These are phyloP conservation scores for Apodemia hepburni DNA, from an alignment of 2,888 invertebrate species.

Conservation along the genomic window DNA sequence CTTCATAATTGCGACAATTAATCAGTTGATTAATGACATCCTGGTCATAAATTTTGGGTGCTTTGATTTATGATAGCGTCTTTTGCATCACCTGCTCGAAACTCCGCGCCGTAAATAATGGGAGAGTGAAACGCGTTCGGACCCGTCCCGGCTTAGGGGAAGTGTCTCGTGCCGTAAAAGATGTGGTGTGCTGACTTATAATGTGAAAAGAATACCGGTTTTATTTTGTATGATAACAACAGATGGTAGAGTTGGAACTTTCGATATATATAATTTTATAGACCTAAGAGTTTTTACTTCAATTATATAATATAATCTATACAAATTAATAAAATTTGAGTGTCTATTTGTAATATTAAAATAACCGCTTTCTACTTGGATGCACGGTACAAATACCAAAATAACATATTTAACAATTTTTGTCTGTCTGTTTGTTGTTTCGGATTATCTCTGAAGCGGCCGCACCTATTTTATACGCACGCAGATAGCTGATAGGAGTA, in stretches of 20 bases:
- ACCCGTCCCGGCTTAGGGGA: slow-evolving; percentile 48
- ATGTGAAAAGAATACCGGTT: neutral
- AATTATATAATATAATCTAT: no score
- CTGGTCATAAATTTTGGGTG: slow-evolving; percentile 34
- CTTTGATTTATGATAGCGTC: slow-evolving; percentile 40
- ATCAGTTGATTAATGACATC: slow-evolving; percentile 27
- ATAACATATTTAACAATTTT: no score
- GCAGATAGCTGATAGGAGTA: no score
- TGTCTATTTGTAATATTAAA: no score
- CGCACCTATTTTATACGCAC: no score
- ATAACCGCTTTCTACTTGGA: no score
- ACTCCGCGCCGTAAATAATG: slow-evolving; percentile 72
- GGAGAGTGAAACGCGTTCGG: slow-evolving; percentile 49
- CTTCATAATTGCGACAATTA: slow-evolving; percentile 13
- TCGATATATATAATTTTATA: no score
- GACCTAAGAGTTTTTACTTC: no score
- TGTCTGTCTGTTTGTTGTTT: no score
- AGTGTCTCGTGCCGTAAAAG: slow-evolving; percentile 49
- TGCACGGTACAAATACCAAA: no score
- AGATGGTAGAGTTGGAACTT: neutral
- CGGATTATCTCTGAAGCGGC: no score
- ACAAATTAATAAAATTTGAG: no score
- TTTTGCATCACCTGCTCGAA: slow-evolving; percentile 63
- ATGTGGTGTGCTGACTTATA: slow-evolving; percentile 20
- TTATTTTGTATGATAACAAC: neutral